Evolutionary conservation across 2,888 invertebrate species (phyloP), one percentile per base, ranked within the genome.

Genomic region (Agonopterix alstromeriana): DNA sequence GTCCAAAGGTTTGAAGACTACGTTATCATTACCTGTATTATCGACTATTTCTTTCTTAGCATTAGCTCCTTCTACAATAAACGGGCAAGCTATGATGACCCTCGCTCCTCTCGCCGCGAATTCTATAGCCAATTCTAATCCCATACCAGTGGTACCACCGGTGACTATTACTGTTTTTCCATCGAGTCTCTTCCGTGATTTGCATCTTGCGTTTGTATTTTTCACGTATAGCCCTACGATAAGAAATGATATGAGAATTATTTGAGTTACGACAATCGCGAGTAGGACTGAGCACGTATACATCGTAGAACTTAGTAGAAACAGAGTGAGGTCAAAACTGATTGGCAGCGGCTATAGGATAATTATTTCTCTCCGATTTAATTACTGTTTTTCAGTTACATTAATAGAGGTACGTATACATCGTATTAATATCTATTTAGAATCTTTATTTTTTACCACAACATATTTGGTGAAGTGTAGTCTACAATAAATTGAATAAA

Each of bases 1-100:
- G 67, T 96, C 94, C 8, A 96, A 78, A 59, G 92, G 90, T 66
- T 92, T 92, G 1, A 93, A 92, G 0, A 92, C 58, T 2, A 96
- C 78, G 50, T 93, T 91, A 8, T 82, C 73, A 64, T 94, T 94
- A 36, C 90, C 90, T 0, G 93, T 91, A 52, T 87, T 85, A 54
- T 90, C 80, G 2, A 89, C 65, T 14, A 95, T 91, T 69, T 91
- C 90, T 53, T 91, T 92, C 90, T 48, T 50, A 1, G 77, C 79
- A 1, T 44, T 48, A 0, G 2, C 11, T 0, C 83, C 83, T 60
- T 83, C 82, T 8, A 70, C 59, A 41, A 63, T 53, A 46, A 72
- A 73, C 0, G 81, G 82, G 35, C 80, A 79, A 0, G 81, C 82
- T 7, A 84, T 58, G 17, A 83, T 72, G 1, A 82, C 75, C 46